Evolutionary conservation across 2,113 vertebrate genomes (phyloP).

Genomic region (Apteryx owenii): DNA sequence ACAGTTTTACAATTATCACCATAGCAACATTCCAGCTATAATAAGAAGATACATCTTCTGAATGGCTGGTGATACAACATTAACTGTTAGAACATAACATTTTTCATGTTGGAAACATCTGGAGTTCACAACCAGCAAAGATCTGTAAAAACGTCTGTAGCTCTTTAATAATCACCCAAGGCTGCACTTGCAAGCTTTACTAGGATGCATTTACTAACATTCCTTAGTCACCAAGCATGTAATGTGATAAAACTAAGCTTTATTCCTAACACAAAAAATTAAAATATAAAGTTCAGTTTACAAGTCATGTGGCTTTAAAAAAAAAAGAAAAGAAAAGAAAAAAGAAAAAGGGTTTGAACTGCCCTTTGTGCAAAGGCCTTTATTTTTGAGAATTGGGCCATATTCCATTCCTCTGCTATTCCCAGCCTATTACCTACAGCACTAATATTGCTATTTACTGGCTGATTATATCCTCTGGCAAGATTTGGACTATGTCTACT

Average conservation of each 20-base stretch:
- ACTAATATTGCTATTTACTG: slow-evolving; percentile 86
- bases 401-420: slow-evolving; percentile 54
- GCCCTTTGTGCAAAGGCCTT: slow-evolving; percentile 39
- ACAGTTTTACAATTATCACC: slow-evolving; percentile 78
- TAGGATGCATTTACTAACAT: slow-evolving; percentile 69
- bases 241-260: slow-evolving; percentile 62
- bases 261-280: slow-evolving; percentile 26
- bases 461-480: slow-evolving; percentile 95
- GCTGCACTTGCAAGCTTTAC: slow-evolving; percentile 69
- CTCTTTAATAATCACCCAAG: slow-evolving; percentile 73
- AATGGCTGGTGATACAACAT: slow-evolving; percentile 76
- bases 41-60: slow-evolving; percentile 79
- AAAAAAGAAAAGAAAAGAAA: not conserved
- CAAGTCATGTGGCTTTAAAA: slow-evolving; percentile 42
- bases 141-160: slow-evolving; percentile 75
- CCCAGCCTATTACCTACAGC: slow-evolving; percentile 77
- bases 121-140: slow-evolving; percentile 73
- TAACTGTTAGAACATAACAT: slow-evolving; percentile 76
- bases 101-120: slow-evolving; percentile 82
- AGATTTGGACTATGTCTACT: slow-evolving; percentile 88
- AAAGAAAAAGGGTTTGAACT: not conserved
- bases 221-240: slow-evolving; percentile 50
- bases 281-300: slow-evolving; percentile 38
- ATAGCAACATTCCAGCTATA: slow-evolving; percentile 78
- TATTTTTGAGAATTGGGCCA: slow-evolving; percentile 50